Evolutionary conservation across 2,797 vertebrate genomes (phyloP).

Genomic region (Macropodus opercularis): DNA sequence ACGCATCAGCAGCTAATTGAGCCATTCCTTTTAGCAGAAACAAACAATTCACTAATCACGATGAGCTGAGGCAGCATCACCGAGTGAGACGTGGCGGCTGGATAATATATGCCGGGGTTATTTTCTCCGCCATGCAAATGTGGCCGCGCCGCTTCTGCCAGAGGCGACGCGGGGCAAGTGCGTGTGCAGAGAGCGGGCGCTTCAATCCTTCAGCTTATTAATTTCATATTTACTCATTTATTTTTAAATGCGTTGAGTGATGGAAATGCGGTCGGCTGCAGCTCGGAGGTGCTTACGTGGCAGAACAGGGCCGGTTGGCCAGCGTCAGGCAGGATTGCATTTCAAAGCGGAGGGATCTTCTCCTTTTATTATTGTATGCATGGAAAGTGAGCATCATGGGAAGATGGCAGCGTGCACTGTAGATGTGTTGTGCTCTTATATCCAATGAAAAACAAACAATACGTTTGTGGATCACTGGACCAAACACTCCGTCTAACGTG

Average conservation of each 20-base stretch:
- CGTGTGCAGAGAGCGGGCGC: constrained; percentile 42
- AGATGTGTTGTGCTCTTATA: too few relatives aligned
- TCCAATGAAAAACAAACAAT: not conserved
- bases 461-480: constrained; percentile 8
- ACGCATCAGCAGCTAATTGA: constrained; percentile 56
- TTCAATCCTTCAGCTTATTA: constrained; percentile 76
- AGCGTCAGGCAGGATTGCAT: constrained; percentile 56
- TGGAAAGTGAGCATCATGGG: constrained; percentile 34
- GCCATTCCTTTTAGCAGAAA: constrained; percentile 63
- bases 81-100: constrained; percentile 32
- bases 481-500: not conserved
- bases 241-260: constrained; percentile 74
- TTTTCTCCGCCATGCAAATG: constrained; percentile 72
- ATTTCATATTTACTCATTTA: constrained; percentile 83
- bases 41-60: constrained; percentile 62
- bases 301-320: constrained; percentile 55
- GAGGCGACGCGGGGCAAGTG: constrained; percentile 37
- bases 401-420: too few relatives aligned
- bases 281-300: constrained; percentile 62
- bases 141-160: constrained; percentile 60
- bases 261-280: constrained; percentile 60
- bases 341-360: constrained; percentile 37
- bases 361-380: constrained; percentile 55
- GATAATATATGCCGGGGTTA: constrained; percentile 71
- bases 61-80: constrained; percentile 43